phyloP scores from a whole-genome alignment of 1,140 invertebrate genomes.

The Drosophila sulfurigaster region DNA sequence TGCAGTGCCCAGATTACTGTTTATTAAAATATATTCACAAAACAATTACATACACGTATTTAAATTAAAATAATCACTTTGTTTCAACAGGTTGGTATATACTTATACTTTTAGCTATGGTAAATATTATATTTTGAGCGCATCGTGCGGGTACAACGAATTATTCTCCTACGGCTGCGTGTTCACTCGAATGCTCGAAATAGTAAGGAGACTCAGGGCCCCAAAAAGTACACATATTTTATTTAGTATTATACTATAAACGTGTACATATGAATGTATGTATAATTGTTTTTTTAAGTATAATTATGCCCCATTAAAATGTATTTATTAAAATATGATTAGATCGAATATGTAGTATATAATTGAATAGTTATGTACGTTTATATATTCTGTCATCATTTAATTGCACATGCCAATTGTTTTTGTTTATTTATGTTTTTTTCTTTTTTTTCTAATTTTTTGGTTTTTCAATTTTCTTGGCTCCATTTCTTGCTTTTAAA shows the following conservation, averaged over 20 bases:
- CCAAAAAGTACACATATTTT: constrained; percentile 36
- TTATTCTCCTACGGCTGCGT: constrained; percentile 26
- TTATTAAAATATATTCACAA: constrained; percentile 76
- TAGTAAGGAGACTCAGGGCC: constrained; percentile 34
- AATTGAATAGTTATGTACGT: constrained; percentile 56
- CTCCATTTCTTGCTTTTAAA: constrained; percentile 44
- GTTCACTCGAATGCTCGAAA: constrained; percentile 37
- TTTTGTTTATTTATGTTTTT: constrained; percentile 17
- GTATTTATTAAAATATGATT: constrained; percentile 54
- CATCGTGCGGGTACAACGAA: constrained; percentile 47
- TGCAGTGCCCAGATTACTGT: constrained; percentile 56
- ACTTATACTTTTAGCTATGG: constrained; percentile 21
- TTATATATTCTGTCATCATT: constrained; percentile 58
- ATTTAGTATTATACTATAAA: constrained; percentile 21
- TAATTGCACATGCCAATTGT: constrained; percentile 59
- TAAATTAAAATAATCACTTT: constrained; percentile 73
- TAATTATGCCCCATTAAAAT: constrained; percentile 68
- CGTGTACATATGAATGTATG: constrained; percentile 34
- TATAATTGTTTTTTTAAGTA: constrained; percentile 38
- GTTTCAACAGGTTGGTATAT: constrained; percentile 65
- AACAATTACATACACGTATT: constrained; percentile 66
- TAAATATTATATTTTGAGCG: constrained; percentile 9
- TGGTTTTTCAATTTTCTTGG: constrained; percentile 27
- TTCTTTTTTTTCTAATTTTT: constrained; percentile 1
- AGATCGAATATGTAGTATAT: constrained; percentile 67